Conservation (phyloP, 23 tunicate genomes). For the Clavelina lepadiformis region DNA sequence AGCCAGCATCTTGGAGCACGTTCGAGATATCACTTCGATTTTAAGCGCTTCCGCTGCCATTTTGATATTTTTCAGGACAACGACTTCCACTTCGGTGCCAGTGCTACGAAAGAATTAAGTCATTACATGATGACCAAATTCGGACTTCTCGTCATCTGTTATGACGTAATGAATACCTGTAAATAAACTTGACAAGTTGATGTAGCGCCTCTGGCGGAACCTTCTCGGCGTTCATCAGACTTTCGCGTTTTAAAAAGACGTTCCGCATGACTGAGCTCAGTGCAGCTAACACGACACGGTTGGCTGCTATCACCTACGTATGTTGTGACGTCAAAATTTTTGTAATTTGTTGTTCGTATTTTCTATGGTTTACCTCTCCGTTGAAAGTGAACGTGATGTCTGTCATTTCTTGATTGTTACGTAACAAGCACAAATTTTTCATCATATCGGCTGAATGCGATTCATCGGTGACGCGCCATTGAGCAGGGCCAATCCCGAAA, state of each 20-base stretch:
- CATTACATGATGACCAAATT: background rate
- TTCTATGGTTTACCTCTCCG: slow-evolving; percentile 13
- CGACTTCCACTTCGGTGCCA: slow-evolving; percentile 32
- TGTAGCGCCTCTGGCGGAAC: slow-evolving; percentile 48
- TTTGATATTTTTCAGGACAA: slow-evolving; percentile 39
- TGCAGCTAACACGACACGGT: slow-evolving; percentile 70
- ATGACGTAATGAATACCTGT: slow-evolving; percentile 24
- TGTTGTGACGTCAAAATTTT: too few species aligned
- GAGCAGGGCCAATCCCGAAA: slow-evolving; percentile 50
- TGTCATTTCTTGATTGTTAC: slow-evolving; percentile 17
- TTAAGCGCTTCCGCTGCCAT: slow-evolving; percentile 39
- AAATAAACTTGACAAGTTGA: slow-evolving; percentile 34
- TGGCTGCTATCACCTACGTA: slow-evolving; percentile 41
- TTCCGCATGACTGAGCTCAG: slow-evolving; percentile 62
- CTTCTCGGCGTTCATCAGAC: slow-evolving; percentile 51
- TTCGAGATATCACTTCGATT: slow-evolving; percentile 14
- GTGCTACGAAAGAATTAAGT: slow-evolving; percentile 6
- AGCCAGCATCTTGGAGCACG: slow-evolving; percentile 30
- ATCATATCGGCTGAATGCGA: slow-evolving; percentile 11
- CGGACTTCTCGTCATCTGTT: too few species aligned
- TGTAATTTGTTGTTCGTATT: too few species aligned
- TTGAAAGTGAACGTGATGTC: slow-evolving; percentile 51
- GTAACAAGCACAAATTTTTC: slow-evolving; percentile 15
- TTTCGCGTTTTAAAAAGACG: slow-evolving; percentile 49
- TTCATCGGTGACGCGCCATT: slow-evolving; percentile 43